These are phyloP conservation scores for Adelosebastes latens DNA, from an alignment of 2,797 vertebrate genomes.

Conservation along the genomic window DNA sequence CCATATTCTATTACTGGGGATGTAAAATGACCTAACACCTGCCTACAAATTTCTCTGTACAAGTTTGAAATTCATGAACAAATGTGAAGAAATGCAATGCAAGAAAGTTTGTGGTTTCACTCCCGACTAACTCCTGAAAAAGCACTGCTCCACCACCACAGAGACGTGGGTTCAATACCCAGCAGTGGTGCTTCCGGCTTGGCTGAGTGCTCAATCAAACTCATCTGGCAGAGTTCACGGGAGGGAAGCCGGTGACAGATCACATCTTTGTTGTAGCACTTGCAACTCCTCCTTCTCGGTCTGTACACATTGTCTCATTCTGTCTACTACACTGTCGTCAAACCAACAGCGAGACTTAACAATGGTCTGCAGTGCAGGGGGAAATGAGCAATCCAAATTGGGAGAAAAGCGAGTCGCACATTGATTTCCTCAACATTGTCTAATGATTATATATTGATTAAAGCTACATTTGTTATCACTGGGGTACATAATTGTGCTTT, in stretches of 20 bases:
- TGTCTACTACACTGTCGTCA: conserved; percentile 10
- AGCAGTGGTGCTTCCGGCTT: conserved; percentile 16
- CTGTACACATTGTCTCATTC: conserved; percentile 18
- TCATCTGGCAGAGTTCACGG: conserved; percentile 7
- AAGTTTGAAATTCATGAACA: neutral
- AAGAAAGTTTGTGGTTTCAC: neutral
- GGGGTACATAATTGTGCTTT: neutral
- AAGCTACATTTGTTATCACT: neutral
- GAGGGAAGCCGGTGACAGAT: conserved; percentile 21
- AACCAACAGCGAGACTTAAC: conserved; percentile 9
- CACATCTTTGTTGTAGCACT: conserved; percentile 7
- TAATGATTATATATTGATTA: neutral
- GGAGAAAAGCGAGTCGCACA: neutral
- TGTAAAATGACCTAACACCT: neutral
- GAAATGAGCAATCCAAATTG: neutral
- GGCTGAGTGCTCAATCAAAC: conserved; percentile 33
- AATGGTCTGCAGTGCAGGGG: conserved; percentile 14
- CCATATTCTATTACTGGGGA: neutral
- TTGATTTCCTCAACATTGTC: neutral
- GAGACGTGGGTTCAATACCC: conserved; percentile 14
- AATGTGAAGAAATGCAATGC: neutral
- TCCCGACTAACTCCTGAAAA: neutral
- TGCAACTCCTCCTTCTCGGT: conserved; percentile 22
- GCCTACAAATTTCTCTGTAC: neutral
- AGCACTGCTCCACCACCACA: neutral